Conservation (phyloP, 2,113 vertebrate species). For the Dermatemys mawii region DNA sequence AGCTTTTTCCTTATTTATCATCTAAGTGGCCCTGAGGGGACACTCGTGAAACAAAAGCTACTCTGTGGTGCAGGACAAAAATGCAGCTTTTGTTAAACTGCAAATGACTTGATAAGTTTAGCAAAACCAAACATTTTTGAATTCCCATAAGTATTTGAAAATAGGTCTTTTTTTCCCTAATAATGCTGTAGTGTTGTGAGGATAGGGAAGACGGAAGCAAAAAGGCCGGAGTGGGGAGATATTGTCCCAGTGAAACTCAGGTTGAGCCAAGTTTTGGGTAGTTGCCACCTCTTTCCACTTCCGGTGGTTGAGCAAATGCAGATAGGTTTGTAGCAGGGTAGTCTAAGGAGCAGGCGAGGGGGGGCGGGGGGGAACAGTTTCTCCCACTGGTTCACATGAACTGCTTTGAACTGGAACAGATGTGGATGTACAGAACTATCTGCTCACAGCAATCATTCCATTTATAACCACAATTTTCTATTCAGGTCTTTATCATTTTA, state of each 20-base stretch:
- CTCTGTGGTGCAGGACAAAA: not conserved
- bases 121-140: not conserved
- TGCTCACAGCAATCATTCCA: constrained; percentile 60
- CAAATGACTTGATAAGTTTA: not conserved
- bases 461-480: constrained; percentile 65
- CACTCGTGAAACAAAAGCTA: constrained; percentile 10
- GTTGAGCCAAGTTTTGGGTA: not conserved
- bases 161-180: not conserved
- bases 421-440: constrained; percentile 70
- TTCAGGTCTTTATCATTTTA: constrained; percentile 61
- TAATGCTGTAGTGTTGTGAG: accelerated
- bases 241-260: accelerated
- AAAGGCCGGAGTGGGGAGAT: not conserved
- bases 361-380: constrained; percentile 34
- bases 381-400: constrained; percentile 72
- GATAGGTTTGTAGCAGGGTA: constrained; percentile 36
- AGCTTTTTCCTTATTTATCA: constrained; percentile 65
- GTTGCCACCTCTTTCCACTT: not conserved
- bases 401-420: constrained; percentile 74
- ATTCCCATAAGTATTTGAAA: not conserved
- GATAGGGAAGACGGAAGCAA: not conserved
- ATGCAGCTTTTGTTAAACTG: not conserved
- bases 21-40: constrained; percentile 54
- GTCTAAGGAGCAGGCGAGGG: not conserved
- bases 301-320: not conserved